These are phyloP conservation scores for Drosophila nr. fundita DNA, from an alignment of 2,888 invertebrate genomes.

Conservation along the genomic window DNA sequence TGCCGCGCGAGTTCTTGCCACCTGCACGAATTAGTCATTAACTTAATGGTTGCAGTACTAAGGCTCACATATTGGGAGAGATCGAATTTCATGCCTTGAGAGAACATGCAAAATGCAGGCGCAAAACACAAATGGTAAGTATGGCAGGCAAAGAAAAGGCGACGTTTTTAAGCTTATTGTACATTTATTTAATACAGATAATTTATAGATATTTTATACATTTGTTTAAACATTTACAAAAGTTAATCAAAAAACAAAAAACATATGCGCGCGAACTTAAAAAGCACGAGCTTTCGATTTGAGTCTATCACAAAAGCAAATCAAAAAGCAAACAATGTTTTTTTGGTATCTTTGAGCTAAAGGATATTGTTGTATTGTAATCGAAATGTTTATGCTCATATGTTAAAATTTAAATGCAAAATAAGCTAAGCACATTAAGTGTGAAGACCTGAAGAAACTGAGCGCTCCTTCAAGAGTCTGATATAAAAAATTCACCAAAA, in stretches of 20 bases:
- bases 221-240: slow-evolving; percentile 75
- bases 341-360: slow-evolving; percentile 72
- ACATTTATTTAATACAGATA: slow-evolving; percentile 70
- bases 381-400: slow-evolving; percentile 32
- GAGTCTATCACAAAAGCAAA: slow-evolving; percentile 66
- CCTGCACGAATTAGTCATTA: slow-evolving; percentile 82
- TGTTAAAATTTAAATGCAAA: slow-evolving; percentile 49
- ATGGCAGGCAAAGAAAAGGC: slow-evolving; percentile 45
- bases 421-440: slow-evolving; percentile 43
- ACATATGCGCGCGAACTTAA: slow-evolving; percentile 40
- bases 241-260: slow-evolving; percentile 35
- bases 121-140: slow-evolving; percentile 5
- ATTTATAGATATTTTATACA: slow-evolving; percentile 67
- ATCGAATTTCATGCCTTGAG: slow-evolving; percentile 37
- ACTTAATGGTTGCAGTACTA: slow-evolving; percentile 32
- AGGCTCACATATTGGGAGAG: slow-evolving; percentile 15
- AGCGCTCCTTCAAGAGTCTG: slow-evolving; percentile 4
- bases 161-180: slow-evolving; percentile 67
- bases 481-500: slow-evolving; percentile 32
- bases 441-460: slow-evolving; percentile 13
- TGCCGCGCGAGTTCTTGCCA: slow-evolving; percentile 88
- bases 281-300: slow-evolving; percentile 64
- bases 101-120: slow-evolving; percentile 57
- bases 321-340: slow-evolving; percentile 38
- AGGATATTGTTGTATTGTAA: slow-evolving; percentile 42